Evolutionary conservation across 2,888 invertebrate genomes (phyloP), one percentile per base, ranked within the genome.

Genomic region (Ochropleura plecta): DNA sequence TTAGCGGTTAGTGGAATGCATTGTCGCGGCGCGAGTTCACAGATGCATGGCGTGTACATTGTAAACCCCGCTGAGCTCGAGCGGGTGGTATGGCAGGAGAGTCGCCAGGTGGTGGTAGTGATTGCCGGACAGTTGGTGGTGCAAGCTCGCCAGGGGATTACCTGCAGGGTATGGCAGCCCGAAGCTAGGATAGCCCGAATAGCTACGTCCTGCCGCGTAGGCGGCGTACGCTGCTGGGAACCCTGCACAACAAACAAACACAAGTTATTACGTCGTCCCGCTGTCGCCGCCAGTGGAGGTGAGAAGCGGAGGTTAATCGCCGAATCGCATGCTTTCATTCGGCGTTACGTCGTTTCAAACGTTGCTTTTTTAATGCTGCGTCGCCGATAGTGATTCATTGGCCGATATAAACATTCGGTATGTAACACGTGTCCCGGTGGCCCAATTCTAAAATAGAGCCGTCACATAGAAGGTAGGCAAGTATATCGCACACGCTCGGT

Each of bases 161-260:
- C 99, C 99, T 98, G 99, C 98, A 96, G 99, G 99, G 97, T 99
- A 99, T 96, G 99, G 99, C 97, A 99, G 98, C 97, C 99, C 99
- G 97, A 99, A 99, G 98, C 99, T 98, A 97, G 99, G 98, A 97
- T 99, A 99, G 97, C 99, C 98, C 97, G 99, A 98, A 97, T 99
- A 99, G 96, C 99, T 98, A 97, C 99, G 98, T 96, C 99, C 98
- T 96, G 99, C 98, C 97, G 99, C 99, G 97, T 99, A 99, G 94
- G 99, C 99, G 97, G 99, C 99, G 97, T 99, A 99, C 93, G 99
- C 99, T 96, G 99, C 98, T 97, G 99, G 98, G 97, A 99, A 99
- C 97, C 99, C 99, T 99, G 97, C 85, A 87, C 90, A 96, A 95
- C 93, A 95, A 95, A 96, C 87, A 92, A 92, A 85, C 84, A 92